These are phyloP conservation scores for Isurus oxyrinchus DNA, from an alignment of 2,113 vertebrate genomes.

Conservation along the genomic window DNA sequence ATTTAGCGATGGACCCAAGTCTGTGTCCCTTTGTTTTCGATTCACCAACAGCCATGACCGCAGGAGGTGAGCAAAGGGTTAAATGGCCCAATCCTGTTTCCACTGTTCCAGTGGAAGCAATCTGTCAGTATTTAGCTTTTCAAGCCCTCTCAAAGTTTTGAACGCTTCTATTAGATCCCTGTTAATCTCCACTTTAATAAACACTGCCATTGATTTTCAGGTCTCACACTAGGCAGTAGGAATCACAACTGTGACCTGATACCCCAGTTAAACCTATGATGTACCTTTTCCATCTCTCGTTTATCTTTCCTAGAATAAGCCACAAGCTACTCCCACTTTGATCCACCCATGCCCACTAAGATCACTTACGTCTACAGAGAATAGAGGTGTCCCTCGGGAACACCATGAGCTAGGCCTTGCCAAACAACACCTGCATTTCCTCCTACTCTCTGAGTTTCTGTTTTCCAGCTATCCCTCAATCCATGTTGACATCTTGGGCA, in stretches of 20 bases:
- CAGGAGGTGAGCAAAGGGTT: neutral
- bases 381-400: neutral
- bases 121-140: neutral
- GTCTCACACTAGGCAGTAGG: neutral
- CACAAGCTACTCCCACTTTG: neutral
- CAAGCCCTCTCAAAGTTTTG: neutral
- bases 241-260: neutral
- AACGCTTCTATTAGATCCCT: neutral
- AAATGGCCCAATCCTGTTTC: neutral
- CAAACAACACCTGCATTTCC: neutral
- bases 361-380: too few species aligned
- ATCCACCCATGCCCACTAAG: neutral
- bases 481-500: neutral
- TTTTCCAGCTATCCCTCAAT: neutral
- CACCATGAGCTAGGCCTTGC: neutral
- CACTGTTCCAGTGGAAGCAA: neutral
- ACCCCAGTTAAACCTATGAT: neutral
- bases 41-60: neutral
- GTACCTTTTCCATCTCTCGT: neutral
- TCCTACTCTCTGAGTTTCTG: neutral
- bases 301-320: neutral
- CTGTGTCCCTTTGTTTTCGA: neutral
- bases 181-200: neutral
- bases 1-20: neutral
- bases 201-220: neutral